Evolutionary conservation across 2,888 invertebrate genomes (phyloP).

Genomic region (Clunio marinus): DNA sequence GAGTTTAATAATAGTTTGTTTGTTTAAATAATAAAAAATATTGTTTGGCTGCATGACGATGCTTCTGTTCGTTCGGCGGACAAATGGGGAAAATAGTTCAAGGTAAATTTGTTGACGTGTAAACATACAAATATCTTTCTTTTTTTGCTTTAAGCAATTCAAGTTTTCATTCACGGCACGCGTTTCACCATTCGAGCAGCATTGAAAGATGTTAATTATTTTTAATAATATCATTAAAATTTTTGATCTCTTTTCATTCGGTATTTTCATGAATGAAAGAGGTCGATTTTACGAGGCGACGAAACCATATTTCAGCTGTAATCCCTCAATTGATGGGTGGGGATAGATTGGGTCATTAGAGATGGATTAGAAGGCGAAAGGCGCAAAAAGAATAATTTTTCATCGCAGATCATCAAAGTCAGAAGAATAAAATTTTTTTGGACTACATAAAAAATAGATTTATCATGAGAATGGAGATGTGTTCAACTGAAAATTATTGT

Average conservation of each 20-base stretch:
- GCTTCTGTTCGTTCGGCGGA: neutral
- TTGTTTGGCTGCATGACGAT: conserved; percentile 14
- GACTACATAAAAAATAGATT: too few relatives aligned
- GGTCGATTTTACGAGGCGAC: conserved; percentile 29
- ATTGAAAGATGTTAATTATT: conserved; percentile 27
- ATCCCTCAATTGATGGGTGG: neutral
- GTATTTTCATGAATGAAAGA: neutral
- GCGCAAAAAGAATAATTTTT: neutral
- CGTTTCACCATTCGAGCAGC: neutral
- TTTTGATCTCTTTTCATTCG: too few relatives aligned
- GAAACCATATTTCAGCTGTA: conserved; percentile 30
- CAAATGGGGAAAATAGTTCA: conserved; percentile 30
- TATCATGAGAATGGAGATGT: too few relatives aligned
- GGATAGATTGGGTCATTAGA: conserved; percentile 22
- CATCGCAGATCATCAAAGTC: neutral
- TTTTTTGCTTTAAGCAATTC: neutral
- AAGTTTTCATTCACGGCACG: neutral
- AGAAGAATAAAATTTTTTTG: too few relatives aligned
- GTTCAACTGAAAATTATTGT: too few relatives aligned
- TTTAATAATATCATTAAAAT: conserved; percentile 29
- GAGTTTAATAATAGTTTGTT: neutral
- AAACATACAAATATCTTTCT: neutral
- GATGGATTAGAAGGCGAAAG: conserved; percentile 8
- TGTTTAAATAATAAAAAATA: neutral
- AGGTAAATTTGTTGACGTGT: conserved; percentile 31